Conservation (phyloP, 2,113 vertebrate genomes). For the Hydropotes inermis region DNA sequence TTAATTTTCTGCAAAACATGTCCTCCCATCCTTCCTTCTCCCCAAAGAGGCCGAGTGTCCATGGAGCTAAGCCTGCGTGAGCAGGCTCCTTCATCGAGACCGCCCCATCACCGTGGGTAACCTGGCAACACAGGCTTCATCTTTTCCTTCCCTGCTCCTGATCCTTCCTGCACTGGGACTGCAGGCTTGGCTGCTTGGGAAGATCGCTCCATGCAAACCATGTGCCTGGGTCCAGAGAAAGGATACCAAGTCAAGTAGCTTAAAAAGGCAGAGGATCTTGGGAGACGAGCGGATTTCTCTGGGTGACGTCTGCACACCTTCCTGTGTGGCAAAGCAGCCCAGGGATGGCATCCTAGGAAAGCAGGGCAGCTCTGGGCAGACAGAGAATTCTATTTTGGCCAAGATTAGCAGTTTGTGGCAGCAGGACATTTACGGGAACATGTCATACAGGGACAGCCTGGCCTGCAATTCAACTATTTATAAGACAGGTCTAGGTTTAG, state of each 20-base stretch:
- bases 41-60: no score
- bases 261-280: background rate
- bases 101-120: background rate
- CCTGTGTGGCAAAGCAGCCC: background rate
- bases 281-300: background rate
- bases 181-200: background rate
- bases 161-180: no score
- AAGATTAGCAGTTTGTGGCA: constrained; percentile 37
- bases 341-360: background rate
- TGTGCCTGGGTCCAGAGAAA: background rate
- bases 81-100: background rate
- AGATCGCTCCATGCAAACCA: background rate
- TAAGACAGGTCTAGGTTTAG: constrained; percentile 40
- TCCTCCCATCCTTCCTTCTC: background rate
- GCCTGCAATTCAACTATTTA: constrained; percentile 51
- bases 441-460: constrained; percentile 68
- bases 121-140: rapidly evolving
- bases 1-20: background rate
- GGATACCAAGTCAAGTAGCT: background rate
- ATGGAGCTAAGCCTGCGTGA: background rate
- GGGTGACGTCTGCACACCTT: background rate
- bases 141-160: background rate
- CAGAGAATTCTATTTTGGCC: constrained; percentile 29
- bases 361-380: background rate
- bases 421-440: background rate